Evolutionary conservation across 1,140 invertebrate species (phyloP).

Genomic region (Andrena cerasifolii): DNA sequence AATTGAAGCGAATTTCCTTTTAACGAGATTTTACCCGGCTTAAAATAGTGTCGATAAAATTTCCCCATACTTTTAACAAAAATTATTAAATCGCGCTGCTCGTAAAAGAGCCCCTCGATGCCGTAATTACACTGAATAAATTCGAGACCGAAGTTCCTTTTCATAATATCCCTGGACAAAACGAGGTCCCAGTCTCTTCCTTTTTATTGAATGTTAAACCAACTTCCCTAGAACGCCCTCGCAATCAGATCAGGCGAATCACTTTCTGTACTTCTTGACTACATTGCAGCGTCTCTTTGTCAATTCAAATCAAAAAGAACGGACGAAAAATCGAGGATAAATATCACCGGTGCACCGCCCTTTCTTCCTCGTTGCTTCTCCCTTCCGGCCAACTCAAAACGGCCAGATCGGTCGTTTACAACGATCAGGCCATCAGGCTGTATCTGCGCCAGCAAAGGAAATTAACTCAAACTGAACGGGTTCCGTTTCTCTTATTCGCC

Average conservation of each 20-base stretch:
- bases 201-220: neutral
- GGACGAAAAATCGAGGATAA: neutral
- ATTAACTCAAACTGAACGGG: slow-evolving; percentile 63
- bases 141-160: too few species aligned
- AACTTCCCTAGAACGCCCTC: neutral
- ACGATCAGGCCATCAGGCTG: neutral
- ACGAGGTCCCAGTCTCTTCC: neutral
- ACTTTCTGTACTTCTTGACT: neutral
- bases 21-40: too few species aligned
- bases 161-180: neutral
- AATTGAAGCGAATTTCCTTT: too few species aligned
- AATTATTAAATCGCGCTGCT: too few species aligned
- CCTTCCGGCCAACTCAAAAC: neutral
- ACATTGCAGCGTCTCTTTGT: neutral
- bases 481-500: slow-evolving; percentile 57
- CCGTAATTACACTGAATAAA: too few species aligned
- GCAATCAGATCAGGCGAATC: slow-evolving; percentile 1
- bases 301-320: neutral
- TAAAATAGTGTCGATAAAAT: too few species aligned
- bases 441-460: slow-evolving; percentile 46
- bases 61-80: too few species aligned
- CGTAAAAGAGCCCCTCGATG: too few species aligned
- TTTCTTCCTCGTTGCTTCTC: neutral
- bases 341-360: neutral
- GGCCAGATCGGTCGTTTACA: neutral